phyloP scores from a whole-genome alignment of 2,888 invertebrate species.

The Acanthosepion esculentum region DNA sequence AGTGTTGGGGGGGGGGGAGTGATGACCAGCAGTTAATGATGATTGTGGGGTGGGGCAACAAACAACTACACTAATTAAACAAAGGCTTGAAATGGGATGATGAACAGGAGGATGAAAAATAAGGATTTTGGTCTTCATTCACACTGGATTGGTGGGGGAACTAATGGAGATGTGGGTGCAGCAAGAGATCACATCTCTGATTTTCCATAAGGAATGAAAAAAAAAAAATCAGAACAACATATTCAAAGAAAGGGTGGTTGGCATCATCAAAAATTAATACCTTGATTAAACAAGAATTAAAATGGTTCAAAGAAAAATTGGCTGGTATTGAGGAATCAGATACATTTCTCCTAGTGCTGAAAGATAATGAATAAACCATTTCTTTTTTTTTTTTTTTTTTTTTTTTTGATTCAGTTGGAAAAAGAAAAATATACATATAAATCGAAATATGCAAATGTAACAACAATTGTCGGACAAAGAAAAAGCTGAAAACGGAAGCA shows the following conservation, averaged over 20 bases:
- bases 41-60: neutral
- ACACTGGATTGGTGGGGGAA: neutral
- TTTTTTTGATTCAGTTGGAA: too few relatives aligned
- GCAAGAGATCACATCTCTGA: neutral
- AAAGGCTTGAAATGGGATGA: neutral
- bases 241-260: neutral
- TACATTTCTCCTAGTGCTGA: too few relatives aligned
- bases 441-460: too few relatives aligned
- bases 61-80: neutral
- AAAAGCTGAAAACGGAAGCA: neutral
- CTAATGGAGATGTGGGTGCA: neutral
- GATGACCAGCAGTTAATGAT: constrained; percentile 33
- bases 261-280: neutral
- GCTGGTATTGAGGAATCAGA: too few relatives aligned
- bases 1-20: neutral
- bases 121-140: neutral
- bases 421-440: too few relatives aligned
- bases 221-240: neutral
- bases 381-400: too few relatives aligned
- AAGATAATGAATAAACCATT: too few relatives aligned
- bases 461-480: neutral
- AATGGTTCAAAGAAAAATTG: too few relatives aligned
- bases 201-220: neutral
- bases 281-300: neutral
- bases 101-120: neutral